Evolutionary conservation across 2,797 vertebrate genomes (phyloP), one percentile per base, ranked within the genome.

Genomic region (Momotus momota): DNA sequence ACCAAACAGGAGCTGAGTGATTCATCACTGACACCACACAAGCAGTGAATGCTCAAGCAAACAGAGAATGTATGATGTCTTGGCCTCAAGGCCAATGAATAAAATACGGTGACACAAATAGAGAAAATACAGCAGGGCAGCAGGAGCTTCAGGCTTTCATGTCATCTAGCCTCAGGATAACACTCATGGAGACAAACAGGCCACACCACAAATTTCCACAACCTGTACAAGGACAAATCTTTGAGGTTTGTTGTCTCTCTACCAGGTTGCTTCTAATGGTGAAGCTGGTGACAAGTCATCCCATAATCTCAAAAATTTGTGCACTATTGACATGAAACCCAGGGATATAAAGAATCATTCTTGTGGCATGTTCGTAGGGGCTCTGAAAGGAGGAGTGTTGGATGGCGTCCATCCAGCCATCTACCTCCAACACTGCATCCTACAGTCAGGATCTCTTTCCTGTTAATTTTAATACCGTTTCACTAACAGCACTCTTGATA

Each of bases 11-110:
- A 74, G 40, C 43, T 38, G 23, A 52, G 49, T 48, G 79, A 69
- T 90, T 93, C 58, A 90, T 33, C 43, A 72, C 29, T 54, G 38
- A 92, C 69, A 78, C 19, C 31, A 66, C 54, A 55, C 21, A 81
- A 69, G 81, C n/a, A 91, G 18, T 3, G 26, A 78, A 22, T 38
- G 33, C 85, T 89, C 79, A 86, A 91, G 38, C 60, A 95, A 90
- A 73, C 22, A 85, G 46, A 35, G 17, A 75, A 83, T 2, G 10
- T 58, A 65, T 4, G 26, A 67, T 23, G 20, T 20, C 79, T 79
- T 62, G n/a, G 81, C 43, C 77, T 93, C 12, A 41, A 72, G 51
- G 40, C 8, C 40, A 57, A 51, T 38, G 54, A 95, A 94, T 66
- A 84, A 90, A 93, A 78, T 54, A 87, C 1, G 21, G 41, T 38